Evolutionary conservation across 2,113 vertebrate species (phyloP).

Genomic region (Rhabdomys dilectus): DNA sequence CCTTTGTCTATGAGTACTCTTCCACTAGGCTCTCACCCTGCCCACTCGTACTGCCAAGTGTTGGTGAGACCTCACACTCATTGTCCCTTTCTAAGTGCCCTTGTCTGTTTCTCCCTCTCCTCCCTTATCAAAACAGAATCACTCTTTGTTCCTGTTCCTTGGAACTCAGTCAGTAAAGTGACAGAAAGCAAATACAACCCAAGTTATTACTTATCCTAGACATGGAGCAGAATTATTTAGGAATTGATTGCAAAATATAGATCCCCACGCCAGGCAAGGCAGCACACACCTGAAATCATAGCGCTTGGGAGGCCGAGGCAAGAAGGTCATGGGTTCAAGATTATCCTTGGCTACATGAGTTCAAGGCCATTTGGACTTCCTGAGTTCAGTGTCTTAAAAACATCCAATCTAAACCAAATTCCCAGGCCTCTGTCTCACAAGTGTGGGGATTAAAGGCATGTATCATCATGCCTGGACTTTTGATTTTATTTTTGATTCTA

Average conservation of each 20-base stretch:
- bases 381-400: neutral
- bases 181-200: slow-evolving; percentile 44
- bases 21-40: neutral
- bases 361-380: neutral
- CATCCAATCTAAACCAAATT: neutral
- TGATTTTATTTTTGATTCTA: neutral
- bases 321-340: neutral
- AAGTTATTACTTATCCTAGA: neutral
- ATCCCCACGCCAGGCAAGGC: neutral
- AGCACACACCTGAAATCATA: neutral
- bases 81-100: neutral
- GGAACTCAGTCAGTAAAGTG: slow-evolving; percentile 1
- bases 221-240: neutral
- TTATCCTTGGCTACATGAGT: neutral
- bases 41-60: neutral
- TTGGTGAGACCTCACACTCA: neutral
- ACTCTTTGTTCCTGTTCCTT: neutral
- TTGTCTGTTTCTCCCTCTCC: neutral
- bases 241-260: neutral
- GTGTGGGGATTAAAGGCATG: neutral
- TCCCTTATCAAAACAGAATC: neutral
- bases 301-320: neutral
- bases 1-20: neutral
- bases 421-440: neutral
- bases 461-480: neutral